A percentile compares a stretch with the other conserved stretches of the same genome.
Conservation (phyloP, 2,888 invertebrate genomes). For the Spisula subtruncata region DNA sequence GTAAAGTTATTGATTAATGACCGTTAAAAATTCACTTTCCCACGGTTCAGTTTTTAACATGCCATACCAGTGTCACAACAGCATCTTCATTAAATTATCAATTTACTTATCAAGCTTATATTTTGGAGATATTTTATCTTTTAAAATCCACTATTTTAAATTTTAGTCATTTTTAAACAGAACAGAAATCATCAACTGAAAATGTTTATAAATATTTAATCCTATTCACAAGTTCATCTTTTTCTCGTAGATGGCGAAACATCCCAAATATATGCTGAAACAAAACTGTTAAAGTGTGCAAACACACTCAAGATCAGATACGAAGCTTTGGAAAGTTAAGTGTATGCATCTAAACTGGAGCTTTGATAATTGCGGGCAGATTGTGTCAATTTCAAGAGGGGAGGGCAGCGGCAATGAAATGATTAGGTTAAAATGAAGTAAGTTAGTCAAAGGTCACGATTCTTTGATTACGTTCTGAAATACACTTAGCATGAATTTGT, state of each 20-base stretch:
- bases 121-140: background rate
- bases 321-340: background rate
- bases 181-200: background rate
- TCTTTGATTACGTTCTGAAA: background rate
- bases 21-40: too few relatives aligned
- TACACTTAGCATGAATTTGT: slow-evolving; percentile 31
- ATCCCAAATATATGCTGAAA: background rate
- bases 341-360: background rate
- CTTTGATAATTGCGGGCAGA: background rate
- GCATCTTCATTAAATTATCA: background rate
- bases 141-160: background rate
- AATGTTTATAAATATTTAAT: background rate
- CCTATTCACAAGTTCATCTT: background rate
- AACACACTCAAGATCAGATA: background rate
- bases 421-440: slow-evolving; percentile 18
- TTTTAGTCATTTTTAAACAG: background rate
- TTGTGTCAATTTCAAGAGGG: background rate
- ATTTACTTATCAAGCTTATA: background rate
- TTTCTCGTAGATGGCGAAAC: background rate
- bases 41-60: too few relatives aligned
- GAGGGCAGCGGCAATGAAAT: background rate
- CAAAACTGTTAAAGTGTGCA: background rate
- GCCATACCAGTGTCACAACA: background rate
- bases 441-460: background rate
- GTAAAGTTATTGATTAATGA: too few relatives aligned